Evolutionary conservation across 92 coral and sea anemone species (phyloP).

Genomic region (Blastomussa wellsi): DNA sequence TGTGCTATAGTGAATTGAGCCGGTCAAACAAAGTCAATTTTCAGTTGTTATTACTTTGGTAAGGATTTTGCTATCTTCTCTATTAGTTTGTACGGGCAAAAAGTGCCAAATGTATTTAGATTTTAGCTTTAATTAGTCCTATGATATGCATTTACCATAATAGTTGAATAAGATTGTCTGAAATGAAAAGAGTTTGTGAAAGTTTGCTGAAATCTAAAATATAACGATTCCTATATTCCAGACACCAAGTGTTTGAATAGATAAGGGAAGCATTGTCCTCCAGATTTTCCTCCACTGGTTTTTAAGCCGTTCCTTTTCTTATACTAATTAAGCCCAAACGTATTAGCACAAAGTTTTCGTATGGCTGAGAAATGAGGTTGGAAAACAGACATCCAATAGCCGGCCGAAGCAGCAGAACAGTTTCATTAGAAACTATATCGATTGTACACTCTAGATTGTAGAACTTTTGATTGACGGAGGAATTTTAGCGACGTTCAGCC

Average conservation of each 20-base stretch:
- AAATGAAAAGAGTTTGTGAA: background rate
- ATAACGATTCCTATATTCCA: too few species aligned
- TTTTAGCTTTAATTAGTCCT: background rate
- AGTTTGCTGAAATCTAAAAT: background rate
- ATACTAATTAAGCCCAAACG: too few species aligned
- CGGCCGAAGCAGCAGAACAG: background rate
- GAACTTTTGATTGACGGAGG: background rate
- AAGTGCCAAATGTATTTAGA: background rate
- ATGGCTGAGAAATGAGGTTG: too few species aligned
- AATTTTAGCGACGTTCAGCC: background rate
- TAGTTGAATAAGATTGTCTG: background rate
- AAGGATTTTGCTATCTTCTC: background rate
- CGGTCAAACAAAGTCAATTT: too few species aligned
- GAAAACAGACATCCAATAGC: background rate
- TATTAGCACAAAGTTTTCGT: too few species aligned
- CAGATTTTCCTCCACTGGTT: too few species aligned
- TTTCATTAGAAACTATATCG: background rate
- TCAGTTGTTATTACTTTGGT: background rate
- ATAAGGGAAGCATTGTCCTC: too few species aligned
- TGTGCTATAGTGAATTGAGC: background rate
- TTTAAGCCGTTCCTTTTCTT: too few species aligned
- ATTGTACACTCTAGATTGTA: too few species aligned
- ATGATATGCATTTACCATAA: background rate
- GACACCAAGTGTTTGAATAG: background rate
- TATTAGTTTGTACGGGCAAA: background rate